These are phyloP conservation scores for Palythoa heliodiscus DNA, from an alignment of 92 coral and sea anemone species.

Conservation along the genomic window DNA sequence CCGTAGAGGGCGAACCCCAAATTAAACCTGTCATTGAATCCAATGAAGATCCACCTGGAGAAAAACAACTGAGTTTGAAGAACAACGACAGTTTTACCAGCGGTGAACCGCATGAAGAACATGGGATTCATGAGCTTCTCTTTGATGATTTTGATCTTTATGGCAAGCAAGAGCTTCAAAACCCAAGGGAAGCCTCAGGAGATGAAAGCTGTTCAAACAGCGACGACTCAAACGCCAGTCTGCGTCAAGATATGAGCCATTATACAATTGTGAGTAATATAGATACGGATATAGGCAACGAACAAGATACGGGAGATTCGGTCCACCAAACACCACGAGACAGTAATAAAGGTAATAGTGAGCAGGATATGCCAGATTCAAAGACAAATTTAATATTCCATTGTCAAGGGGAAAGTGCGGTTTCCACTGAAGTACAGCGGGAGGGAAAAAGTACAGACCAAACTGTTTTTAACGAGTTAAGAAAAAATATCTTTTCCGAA, in stretches of 20 bases:
- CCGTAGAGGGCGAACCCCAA: constrained; percentile 5
- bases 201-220: constrained; percentile 24
- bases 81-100: not conserved
- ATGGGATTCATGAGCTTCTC: constrained; percentile 48
- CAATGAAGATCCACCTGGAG: not conserved
- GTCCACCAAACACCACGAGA: constrained; percentile 1
- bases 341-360: not conserved
- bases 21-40: constrained; percentile 1
- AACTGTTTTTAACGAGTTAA: not conserved
- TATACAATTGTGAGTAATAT: constrained; percentile 33
- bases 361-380: not conserved
- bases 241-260: constrained; percentile 40
- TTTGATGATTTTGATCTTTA: constrained; percentile 73
- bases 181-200: constrained; percentile 17
- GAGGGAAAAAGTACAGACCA: not conserved
- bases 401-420: not conserved
- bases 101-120: constrained; percentile 40
- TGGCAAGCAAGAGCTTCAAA: constrained; percentile 42
- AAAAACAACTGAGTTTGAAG: not conserved
- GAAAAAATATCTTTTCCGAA: not conserved
- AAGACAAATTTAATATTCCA: not conserved
- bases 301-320: constrained; percentile 1
- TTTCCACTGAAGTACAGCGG: not conserved
- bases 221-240: constrained; percentile 33
- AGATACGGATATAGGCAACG: constrained; percentile 17